Percentiles rank a stretch among this genome's conserved stretches.
Evolutionary conservation across 2,113 vertebrate species (phyloP).

Genomic region (Columbina picui): DNA sequence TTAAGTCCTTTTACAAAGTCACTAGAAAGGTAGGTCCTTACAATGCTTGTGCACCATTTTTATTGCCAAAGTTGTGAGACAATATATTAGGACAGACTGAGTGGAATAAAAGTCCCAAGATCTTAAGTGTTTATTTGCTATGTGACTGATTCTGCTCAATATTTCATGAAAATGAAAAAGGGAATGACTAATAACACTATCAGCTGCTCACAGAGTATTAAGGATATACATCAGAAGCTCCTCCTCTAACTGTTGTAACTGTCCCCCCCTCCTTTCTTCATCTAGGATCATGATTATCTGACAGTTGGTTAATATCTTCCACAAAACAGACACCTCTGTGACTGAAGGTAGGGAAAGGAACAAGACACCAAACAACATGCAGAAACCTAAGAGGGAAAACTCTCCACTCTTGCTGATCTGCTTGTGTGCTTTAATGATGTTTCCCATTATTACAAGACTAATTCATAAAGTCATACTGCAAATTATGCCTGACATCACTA

Average conservation of each 20-base stretch:
- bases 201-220: background rate
- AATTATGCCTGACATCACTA: background rate
- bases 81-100: background rate
- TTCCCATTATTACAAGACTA: background rate
- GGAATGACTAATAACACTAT: slow-evolving; percentile 21
- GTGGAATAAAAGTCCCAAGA: background rate
- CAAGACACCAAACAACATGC: background rate
- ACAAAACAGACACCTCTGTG: background rate
- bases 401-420: background rate
- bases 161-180: slow-evolving; percentile 34
- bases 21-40: background rate
- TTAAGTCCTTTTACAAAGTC: background rate
- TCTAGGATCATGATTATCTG: background rate
- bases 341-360: background rate
- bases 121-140: background rate
- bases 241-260: background rate
- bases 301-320: background rate
- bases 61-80: background rate
- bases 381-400: background rate
- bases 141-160: background rate
- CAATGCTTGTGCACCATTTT: background rate
- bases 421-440: background rate
- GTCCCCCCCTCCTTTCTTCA: background rate
- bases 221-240: background rate
- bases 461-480: background rate